Conservation (phyloP, 2,797 vertebrate genomes). For the Dendrocincla tyrannina region DNA sequence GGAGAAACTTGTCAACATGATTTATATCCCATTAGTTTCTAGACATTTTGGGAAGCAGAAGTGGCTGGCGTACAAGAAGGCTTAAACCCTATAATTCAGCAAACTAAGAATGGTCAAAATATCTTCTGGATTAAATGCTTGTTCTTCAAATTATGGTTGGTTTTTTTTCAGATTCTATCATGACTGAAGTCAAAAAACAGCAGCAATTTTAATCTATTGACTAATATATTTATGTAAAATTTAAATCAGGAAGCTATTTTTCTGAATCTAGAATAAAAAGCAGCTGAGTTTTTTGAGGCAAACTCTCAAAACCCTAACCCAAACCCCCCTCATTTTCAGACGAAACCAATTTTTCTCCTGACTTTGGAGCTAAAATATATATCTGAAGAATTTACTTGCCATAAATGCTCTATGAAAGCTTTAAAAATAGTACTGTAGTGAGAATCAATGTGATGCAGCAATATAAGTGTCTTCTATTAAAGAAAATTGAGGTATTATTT, state of each 20-base stretch:
- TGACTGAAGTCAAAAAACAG: not conserved
- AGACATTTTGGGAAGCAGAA: not conserved
- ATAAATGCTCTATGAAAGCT: not conserved
- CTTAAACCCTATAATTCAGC: not conserved
- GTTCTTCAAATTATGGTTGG: not conserved
- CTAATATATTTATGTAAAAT: not conserved
- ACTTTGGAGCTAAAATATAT: not conserved
- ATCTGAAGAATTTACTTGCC: not conserved
- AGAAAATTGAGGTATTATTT: not conserved
- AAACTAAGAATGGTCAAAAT: not conserved
- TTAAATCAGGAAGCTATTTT: not conserved
- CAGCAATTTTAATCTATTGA: not conserved
- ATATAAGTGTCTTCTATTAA: not conserved
- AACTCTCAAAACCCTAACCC: too few relatives aligned
- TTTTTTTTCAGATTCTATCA: not conserved
- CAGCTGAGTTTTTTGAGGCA: not conserved
- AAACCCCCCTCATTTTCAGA: not conserved
- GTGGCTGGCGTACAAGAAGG: not conserved
- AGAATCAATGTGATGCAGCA: not conserved
- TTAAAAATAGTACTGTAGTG: not conserved
- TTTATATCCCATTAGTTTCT: not conserved
- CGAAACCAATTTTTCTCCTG: not conserved
- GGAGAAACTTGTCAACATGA: not conserved
- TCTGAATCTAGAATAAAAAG: not conserved
- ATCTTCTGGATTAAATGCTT: not conserved